These are phyloP conservation scores for Forpus xanthops DNA, from an alignment of 2,797 vertebrate species.

Conservation along the genomic window DNA sequence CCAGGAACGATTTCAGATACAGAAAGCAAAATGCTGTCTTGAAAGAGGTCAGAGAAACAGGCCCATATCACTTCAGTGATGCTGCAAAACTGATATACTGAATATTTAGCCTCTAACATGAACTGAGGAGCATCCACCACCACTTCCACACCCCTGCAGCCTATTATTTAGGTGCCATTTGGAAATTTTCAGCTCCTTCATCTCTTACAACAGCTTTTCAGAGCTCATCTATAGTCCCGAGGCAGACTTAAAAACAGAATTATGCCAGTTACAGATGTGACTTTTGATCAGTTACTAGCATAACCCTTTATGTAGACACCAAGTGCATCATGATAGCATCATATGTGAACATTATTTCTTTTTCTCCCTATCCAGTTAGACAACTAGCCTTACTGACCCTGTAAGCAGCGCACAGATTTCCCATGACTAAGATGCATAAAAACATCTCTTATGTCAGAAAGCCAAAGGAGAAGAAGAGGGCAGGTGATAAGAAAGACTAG, in stretches of 20 bases:
- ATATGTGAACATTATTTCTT: neutral
- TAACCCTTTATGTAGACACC: neutral
- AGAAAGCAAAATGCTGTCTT: constrained; percentile 52
- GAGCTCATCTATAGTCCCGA: neutral
- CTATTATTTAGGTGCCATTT: neutral
- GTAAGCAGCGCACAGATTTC: neutral
- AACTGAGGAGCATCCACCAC: neutral
- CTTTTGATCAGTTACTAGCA: neutral
- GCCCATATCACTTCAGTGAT: neutral
- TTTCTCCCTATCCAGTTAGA: neutral
- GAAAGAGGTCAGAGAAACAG: constrained; percentile 54
- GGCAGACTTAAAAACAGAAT: constrained; percentile 1
- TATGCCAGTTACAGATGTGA: neutral
- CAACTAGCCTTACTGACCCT: neutral
- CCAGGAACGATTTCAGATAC: constrained; percentile 55
- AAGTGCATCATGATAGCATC: neutral
- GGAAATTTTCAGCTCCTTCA: constrained; percentile 1
- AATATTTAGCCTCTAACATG: constrained; percentile 19
- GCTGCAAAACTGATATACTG: constrained; percentile 28
- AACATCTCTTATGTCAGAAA: neutral
- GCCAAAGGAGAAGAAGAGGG: neutral
- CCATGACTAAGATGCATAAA: neutral
- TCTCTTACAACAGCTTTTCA: neutral
- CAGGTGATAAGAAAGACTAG: neutral
- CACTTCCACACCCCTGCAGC: neutral